Percentiles rank a stretch among this genome's conserved stretches.
These are phyloP conservation scores for Karalla daura DNA, from an alignment of 2,797 vertebrate species.

Conservation along the genomic window DNA sequence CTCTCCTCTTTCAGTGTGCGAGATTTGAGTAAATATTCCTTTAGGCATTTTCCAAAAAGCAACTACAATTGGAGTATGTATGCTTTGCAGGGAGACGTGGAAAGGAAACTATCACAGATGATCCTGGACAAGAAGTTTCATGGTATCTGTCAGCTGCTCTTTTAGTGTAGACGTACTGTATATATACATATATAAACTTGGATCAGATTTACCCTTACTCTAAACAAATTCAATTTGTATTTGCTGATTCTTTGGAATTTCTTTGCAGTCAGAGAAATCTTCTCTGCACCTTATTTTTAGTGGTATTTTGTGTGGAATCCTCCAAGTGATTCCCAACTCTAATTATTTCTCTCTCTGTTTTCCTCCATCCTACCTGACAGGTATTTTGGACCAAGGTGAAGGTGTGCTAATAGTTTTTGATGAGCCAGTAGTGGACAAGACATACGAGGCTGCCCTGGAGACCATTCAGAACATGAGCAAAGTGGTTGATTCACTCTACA, in stretches of 20 bases:
- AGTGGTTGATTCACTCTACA: conserved; percentile 98
- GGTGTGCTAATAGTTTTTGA: conserved; percentile 96
- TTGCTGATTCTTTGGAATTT: not conserved
- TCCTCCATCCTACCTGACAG: conserved; percentile 59
- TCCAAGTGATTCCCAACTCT: too few species aligned
- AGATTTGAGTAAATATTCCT: not conserved
- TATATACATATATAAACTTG: too few species aligned
- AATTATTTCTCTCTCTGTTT: rapidly evolving
- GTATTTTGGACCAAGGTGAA: conserved; percentile 96
- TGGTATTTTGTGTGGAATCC: too few species aligned
- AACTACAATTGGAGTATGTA: not conserved
- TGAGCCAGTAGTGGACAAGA: conserved; percentile 95
- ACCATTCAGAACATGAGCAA: conserved; percentile 98
- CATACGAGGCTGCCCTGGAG: conserved; percentile 93
- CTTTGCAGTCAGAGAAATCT: not conserved
- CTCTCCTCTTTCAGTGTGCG: not conserved
- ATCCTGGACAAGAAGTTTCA: conserved; percentile 98
- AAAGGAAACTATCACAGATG: conserved; percentile 98
- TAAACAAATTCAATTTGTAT: not conserved
- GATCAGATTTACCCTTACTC: not conserved
- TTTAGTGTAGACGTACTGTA: not conserved
- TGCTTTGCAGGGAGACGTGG: conserved; percentile 90
- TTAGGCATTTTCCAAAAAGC: not conserved
- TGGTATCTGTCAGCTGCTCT: conserved; percentile 79
- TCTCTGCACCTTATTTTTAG: too few species aligned